A percentile compares a stretch with the other conserved stretches of the same genome.
Conservation (phyloP, 35 echinoderm and acorn worm species). For the Patiria miniata region DNA sequence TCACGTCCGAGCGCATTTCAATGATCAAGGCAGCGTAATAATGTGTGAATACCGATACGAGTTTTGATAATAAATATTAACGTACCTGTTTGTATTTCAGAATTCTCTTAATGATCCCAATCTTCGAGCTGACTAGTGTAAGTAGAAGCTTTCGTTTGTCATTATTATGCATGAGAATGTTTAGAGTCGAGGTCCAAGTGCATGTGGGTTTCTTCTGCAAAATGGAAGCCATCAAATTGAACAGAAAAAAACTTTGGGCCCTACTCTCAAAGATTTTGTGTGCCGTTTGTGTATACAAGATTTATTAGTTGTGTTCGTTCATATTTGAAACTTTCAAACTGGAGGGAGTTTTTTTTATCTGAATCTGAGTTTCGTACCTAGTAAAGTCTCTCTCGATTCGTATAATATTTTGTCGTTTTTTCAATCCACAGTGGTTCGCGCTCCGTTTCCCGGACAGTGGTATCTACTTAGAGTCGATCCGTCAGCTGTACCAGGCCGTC, state of each 20-base stretch:
- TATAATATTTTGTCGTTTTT: neutral
- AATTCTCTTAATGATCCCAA: conserved; percentile 46
- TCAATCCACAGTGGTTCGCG: conserved; percentile 44
- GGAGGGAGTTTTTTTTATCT: no score
- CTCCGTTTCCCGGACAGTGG: neutral
- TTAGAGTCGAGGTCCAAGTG: neutral
- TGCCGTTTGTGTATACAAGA: neutral
- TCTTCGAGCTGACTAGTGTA: conserved; percentile 47
- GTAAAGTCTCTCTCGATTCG: neutral
- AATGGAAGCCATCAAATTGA: neutral
- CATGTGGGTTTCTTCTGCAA: neutral
- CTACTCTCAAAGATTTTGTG: neutral
- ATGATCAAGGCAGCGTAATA: no score
- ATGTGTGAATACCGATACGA: neutral
- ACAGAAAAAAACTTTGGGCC: neutral
- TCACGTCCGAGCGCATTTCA: no score
- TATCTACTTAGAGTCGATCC: conserved; percentile 20
- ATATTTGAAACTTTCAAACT: no score
- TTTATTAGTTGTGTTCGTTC: neutral
- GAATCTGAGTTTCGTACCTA: neutral
- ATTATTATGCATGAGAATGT: neutral
- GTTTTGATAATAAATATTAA: neutral
- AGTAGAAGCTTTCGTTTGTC: neutral
- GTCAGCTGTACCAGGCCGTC: conserved; percentile 52
- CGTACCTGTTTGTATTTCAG: conserved; percentile 2